A percentile compares a stretch with the other conserved stretches of the same genome.
These are phyloP conservation scores for Rhodophaea formosa DNA, from an alignment of 2,888 invertebrate genomes.

Conservation along the genomic window DNA sequence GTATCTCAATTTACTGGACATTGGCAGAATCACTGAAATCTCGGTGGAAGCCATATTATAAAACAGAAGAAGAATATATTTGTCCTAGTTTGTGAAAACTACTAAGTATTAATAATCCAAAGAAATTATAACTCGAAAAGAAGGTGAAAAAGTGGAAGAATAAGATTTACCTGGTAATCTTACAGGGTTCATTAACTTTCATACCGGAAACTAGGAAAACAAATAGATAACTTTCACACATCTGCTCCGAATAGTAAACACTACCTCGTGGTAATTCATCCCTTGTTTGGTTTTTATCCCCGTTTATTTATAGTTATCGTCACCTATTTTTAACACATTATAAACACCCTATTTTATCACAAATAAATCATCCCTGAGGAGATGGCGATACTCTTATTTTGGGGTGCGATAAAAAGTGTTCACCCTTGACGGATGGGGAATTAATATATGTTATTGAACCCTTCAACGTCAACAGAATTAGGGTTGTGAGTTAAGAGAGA, in stretches of 20 bases:
- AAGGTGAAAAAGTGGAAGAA: too few species aligned
- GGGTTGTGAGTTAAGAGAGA: conserved; percentile 34
- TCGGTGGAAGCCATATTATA: too few species aligned
- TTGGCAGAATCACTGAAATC: too few species aligned
- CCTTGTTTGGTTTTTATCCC: conserved; percentile 22
- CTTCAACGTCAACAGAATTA: conserved; percentile 52
- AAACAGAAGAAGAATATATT: too few species aligned
- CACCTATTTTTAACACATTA: conserved; percentile 24
- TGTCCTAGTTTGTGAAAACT: too few species aligned
- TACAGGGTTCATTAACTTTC: too few species aligned
- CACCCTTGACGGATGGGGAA: conserved; percentile 36
- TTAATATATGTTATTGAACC: conserved; percentile 37
- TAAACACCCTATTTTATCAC: conserved; percentile 26
- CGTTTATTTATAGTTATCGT: conserved; percentile 13
- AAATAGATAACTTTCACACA: background rate
- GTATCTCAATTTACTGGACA: too few species aligned
- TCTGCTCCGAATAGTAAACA: background rate
- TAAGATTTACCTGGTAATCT: too few species aligned
- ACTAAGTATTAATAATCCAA: too few species aligned
- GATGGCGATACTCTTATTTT: conserved; percentile 67
- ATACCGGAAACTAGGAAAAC: background rate
- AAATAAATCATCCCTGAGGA: conserved; percentile 31
- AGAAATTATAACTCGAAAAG: too few species aligned
- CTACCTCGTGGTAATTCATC: background rate
- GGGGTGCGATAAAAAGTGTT: conserved; percentile 63